Evolutionary conservation across 2,797 vertebrate genomes (phyloP), one percentile per base, ranked within the genome.

Genomic region (Anguilla megastoma): DNA sequence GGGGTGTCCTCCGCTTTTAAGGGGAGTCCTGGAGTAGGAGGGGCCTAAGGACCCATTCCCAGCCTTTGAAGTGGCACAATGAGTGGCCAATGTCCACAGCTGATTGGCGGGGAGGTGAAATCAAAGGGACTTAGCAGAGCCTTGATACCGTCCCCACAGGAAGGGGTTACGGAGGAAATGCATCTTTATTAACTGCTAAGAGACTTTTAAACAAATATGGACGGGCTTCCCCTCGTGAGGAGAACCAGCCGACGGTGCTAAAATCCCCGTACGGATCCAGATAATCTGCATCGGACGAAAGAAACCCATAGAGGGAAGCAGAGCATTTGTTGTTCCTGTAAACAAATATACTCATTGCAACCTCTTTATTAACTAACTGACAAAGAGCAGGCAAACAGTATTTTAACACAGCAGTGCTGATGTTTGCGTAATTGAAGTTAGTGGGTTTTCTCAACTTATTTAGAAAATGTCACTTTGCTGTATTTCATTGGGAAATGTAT

Each of bases 101-200:
- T 94, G 94, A 97, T 96, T 96, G 96, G 96, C 93, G 90, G 94
- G 87, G 79, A 91, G 91, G 89, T 88, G 92, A 95, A 96, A 96
- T 96, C 96, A 97, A 97, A 97, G 96, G 95, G 96, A 97, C 96
- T 98, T 98, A 98, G 96, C 97, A 98, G 96, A 96, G 96, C 93
- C 95, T 96, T 97, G 97, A 98, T 96, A 98, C 94, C 94, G 92
- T 95, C 95, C 94, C 95, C 96, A 97, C 97, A 98, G 97, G 97
- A 98, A 98, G 96, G 94, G 94, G 95, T 92, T 94, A 94, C 85
- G 90, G 95, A 96, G 97, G 97, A 97, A 97, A 96, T 94, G 94
- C 94, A 93, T 95, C 97, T 97, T 97, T 97, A 97, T 96, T 93
- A 96, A 98, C 97, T 97, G 96, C 97, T 97, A 97, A 97, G 94